A percentile compares a stretch with the other conserved stretches of the same genome.
Conservation (phyloP, 2,797 vertebrate species). For the Coluber constrictor region DNA sequence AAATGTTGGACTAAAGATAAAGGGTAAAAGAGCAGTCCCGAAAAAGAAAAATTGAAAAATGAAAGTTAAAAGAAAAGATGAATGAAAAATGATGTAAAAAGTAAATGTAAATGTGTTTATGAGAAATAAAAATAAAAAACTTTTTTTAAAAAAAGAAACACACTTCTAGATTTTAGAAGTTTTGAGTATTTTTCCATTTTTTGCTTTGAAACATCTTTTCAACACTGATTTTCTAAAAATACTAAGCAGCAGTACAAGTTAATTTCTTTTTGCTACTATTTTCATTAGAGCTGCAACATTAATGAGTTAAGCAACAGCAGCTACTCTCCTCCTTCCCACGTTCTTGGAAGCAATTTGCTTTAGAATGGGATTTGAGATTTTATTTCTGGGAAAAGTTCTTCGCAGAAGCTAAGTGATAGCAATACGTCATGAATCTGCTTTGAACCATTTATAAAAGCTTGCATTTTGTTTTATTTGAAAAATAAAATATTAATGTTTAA, state of each 20-base stretch:
- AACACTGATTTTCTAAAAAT: background rate
- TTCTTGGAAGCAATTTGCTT: conserved; percentile 14
- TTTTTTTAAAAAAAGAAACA: background rate
- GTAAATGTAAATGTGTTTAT: too few species aligned
- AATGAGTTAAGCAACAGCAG: background rate
- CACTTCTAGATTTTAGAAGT: background rate
- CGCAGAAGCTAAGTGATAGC: background rate
- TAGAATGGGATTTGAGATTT: conserved; percentile 13
- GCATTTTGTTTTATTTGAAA: conserved; percentile 23
- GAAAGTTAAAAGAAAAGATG: too few species aligned
- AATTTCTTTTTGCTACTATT: background rate
- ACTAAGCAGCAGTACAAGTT: background rate
- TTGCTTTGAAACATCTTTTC: background rate
- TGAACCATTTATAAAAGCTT: conserved; percentile 7
- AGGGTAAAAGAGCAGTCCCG: too few species aligned
- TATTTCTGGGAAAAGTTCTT: background rate
- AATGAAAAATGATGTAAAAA: too few species aligned
- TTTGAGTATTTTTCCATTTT: background rate
- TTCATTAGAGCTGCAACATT: background rate
- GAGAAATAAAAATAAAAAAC: too few species aligned
- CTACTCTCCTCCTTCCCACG: background rate
- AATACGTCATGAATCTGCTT: background rate
- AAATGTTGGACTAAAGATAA: too few species aligned
- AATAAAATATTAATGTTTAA: conserved; percentile 23
- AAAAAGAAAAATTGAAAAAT: too few species aligned